Evolutionary conservation across 2,113 vertebrate species (phyloP).

Genomic region (Tachycineta bicolor): DNA sequence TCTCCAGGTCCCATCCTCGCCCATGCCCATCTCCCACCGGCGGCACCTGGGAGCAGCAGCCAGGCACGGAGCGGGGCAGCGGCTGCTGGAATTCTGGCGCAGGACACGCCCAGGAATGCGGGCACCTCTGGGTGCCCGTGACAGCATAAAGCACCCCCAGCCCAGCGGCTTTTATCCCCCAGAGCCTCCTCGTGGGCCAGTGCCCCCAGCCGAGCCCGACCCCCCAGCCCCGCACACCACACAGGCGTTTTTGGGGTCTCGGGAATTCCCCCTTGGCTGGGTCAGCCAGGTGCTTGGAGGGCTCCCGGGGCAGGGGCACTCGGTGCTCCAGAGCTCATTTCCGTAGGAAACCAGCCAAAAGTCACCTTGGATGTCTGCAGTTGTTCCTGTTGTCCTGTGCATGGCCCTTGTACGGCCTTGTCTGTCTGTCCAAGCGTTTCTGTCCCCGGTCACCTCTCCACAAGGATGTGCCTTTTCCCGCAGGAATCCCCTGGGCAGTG

Average conservation of each 20-base stretch:
- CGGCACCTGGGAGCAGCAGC: no score
- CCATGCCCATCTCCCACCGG: no score
- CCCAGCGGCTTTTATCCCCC: neutral
- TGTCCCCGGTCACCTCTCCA: neutral
- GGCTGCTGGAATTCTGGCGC: no score
- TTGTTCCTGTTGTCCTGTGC: neutral
- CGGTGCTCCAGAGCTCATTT: rapidly evolving
- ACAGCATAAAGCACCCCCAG: neutral
- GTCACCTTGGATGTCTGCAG: neutral
- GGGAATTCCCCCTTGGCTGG: neutral
- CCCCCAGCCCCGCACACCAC: neutral
- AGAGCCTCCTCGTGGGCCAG: rapidly evolving
- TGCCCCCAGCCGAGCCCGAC: neutral
- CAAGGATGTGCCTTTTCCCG: rapidly evolving
- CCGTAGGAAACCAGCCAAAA: neutral
- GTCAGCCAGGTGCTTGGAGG: neutral
- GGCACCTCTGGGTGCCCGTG: rapidly evolving
- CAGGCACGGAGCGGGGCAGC: no score
- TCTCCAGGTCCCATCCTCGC: no score
- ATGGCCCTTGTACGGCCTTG: neutral
- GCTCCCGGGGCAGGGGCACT: neutral
- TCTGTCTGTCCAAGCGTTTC: no score
- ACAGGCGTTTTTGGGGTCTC: rapidly evolving
- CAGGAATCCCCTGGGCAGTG: neutral
- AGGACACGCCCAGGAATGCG: rapidly evolving